phyloP scores from a whole-genome alignment of 2,113 vertebrate genomes.

The Scortum barcoo region DNA sequence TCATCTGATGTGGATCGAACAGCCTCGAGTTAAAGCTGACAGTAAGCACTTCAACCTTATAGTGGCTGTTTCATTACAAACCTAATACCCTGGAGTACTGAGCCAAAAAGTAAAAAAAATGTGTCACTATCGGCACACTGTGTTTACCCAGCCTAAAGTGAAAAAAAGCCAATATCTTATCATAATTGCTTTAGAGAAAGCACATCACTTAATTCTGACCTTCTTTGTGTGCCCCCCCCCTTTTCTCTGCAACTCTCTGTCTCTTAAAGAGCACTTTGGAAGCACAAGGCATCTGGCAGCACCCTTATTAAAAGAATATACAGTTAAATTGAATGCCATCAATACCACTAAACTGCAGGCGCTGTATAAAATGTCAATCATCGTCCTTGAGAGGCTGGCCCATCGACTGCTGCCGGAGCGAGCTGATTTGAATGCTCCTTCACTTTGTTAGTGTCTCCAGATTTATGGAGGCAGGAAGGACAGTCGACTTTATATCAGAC shows the following conservation, averaged over 20 bases:
- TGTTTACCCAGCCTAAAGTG: conserved; percentile 12
- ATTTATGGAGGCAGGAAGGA: conserved; percentile 63
- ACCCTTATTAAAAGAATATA: conserved; percentile 72
- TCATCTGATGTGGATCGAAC: neutral
- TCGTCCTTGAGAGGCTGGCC: conserved; percentile 52
- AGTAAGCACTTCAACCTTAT: neutral
- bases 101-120: conserved; percentile 28
- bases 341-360: conserved; percentile 71
- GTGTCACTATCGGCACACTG: conserved; percentile 15
- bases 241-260: conserved; percentile 35
- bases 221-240: conserved; percentile 38
- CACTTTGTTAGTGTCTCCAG: conserved; percentile 59
- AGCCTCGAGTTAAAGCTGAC: neutral
- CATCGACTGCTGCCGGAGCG: conserved; percentile 40
- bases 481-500: conserved; percentile 54
- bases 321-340: conserved; percentile 72
- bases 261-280: conserved; percentile 69
- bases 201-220: conserved; percentile 63
- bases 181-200: conserved; percentile 58
- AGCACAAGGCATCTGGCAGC: conserved; percentile 50
- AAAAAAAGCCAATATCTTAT: conserved; percentile 40
- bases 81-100: neutral
- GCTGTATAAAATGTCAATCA: conserved; percentile 75
- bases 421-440: conserved; percentile 64
- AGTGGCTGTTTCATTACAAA: conserved; percentile 9